These are phyloP conservation scores for Solen grandis DNA, from an alignment of 1,140 invertebrate species.

Conservation along the genomic window DNA sequence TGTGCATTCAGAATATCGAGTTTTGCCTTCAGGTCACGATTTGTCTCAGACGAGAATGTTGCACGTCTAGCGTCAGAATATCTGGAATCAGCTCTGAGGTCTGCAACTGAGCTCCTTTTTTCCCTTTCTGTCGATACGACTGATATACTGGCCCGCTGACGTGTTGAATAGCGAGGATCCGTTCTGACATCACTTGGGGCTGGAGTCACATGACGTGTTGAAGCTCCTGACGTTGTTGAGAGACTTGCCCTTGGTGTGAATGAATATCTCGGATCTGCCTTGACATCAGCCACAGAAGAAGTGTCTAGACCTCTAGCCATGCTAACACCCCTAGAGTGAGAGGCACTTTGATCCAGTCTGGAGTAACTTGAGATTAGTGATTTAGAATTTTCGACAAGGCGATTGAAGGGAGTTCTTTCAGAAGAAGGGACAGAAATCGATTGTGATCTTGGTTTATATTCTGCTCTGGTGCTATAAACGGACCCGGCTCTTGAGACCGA, in stretches of 20 bases:
- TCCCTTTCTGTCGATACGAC: background rate
- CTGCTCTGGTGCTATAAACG: background rate
- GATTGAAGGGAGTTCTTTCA: conserved; percentile 36
- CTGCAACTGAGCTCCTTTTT: background rate
- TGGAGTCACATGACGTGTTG: background rate
- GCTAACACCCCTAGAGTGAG: background rate
- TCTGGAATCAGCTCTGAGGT: background rate
- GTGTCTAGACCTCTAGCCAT: background rate
- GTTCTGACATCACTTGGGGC: background rate
- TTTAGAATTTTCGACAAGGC: conserved; percentile 25
- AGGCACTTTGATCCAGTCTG: conserved; percentile 8
- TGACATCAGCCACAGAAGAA: conserved; percentile 2
- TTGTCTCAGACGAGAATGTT: conserved; percentile 5
- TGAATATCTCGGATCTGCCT: conserved; percentile 17
- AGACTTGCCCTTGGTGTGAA: conserved; percentile 3
- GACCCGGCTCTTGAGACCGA: background rate
- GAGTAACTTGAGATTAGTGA: conserved; percentile 30
- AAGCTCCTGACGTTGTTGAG: background rate
- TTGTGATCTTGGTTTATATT: conserved; percentile 33
- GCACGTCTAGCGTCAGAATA: conserved; percentile 17
- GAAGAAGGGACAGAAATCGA: conserved; percentile 36
- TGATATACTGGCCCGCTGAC: conserved; percentile 15
- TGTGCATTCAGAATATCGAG: conserved; percentile 7
- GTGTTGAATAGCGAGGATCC: conserved; percentile 3
- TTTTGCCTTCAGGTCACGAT: conserved; percentile 37